Evolutionary conservation across 2,797 vertebrate species (phyloP).

Genomic region (Darevskia mixta): DNA sequence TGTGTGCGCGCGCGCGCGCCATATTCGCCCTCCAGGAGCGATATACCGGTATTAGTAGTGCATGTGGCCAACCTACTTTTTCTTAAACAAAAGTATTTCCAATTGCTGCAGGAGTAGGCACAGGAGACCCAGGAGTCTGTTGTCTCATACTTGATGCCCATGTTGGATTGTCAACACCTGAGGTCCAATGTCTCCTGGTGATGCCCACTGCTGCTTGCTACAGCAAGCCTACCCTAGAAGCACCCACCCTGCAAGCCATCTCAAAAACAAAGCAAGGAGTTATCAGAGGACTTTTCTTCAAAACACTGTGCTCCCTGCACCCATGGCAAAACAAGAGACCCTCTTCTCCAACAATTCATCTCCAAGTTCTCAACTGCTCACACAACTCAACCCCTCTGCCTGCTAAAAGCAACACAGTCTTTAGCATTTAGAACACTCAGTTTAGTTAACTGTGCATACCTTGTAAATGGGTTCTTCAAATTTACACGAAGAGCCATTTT

Average conservation of each 20-base stretch:
- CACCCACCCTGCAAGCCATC: background rate
- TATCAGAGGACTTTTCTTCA: background rate
- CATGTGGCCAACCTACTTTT: no score
- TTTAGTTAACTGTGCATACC: no score
- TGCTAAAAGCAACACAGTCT: background rate
- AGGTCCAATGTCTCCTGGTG: no score
- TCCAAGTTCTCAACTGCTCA: no score
- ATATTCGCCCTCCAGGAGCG: no score
- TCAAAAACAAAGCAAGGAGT: no score
- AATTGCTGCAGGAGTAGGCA: background rate
- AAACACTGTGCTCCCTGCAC: background rate
- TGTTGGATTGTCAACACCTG: background rate
- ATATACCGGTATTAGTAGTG: no score
- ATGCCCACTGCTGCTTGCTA: background rate
- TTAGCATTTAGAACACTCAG: background rate
- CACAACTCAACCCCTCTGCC: background rate
- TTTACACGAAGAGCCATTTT: constrained; percentile 22
- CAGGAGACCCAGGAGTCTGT: no score
- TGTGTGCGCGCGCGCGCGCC: fast-evolving
- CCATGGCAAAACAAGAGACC: background rate
- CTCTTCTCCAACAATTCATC: background rate
- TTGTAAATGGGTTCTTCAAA: background rate
- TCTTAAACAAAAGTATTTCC: background rate
- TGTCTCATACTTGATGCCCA: no score
- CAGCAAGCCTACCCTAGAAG: no score